phyloP scores from a whole-genome alignment of 2,888 invertebrate genomes.

The Pheosia tremula region DNA sequence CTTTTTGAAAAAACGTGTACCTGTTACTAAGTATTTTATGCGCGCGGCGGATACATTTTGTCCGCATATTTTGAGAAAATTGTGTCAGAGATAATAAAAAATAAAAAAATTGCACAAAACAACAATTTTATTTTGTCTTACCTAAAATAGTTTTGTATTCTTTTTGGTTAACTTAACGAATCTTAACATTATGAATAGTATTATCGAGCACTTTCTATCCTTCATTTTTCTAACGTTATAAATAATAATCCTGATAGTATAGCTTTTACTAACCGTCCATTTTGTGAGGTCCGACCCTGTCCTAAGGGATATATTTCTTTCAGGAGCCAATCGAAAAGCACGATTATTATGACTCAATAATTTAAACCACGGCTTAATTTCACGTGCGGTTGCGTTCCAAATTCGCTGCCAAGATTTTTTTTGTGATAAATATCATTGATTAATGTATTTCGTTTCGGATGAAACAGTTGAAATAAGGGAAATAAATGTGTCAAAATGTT shows the following conservation, averaged over 20 bases:
- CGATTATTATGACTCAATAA: constrained; percentile 49
- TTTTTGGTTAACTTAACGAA: too few species aligned
- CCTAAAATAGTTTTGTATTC: too few species aligned
- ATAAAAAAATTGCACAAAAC: too few species aligned
- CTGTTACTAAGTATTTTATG: not conserved
- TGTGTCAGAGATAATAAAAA: too few species aligned
- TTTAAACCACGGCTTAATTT: constrained; percentile 60
- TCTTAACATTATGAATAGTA: too few species aligned
- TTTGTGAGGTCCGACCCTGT: constrained; percentile 23
- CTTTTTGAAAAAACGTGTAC: constrained; percentile 11
- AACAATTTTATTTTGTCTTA: too few species aligned
- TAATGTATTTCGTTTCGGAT: constrained; percentile 9
- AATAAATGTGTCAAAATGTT: too few species aligned
- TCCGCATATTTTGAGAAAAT: too few species aligned
- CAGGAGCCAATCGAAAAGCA: constrained; percentile 29
- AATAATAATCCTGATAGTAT: too few species aligned
- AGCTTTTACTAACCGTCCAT: too few species aligned
- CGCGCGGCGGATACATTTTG: not conserved
- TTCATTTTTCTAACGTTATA: too few species aligned
- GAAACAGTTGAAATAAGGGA: not conserved
- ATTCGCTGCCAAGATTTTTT: constrained; percentile 30
- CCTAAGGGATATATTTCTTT: constrained; percentile 27
- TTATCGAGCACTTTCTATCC: too few species aligned
- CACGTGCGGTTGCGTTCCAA: constrained; percentile 51
- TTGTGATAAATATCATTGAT: constrained; percentile 35